A percentile compares a stretch with the other conserved stretches of the same genome.
Conservation (phyloP, 2,888 invertebrate genomes). For the Tetragonisca angustula region DNA sequence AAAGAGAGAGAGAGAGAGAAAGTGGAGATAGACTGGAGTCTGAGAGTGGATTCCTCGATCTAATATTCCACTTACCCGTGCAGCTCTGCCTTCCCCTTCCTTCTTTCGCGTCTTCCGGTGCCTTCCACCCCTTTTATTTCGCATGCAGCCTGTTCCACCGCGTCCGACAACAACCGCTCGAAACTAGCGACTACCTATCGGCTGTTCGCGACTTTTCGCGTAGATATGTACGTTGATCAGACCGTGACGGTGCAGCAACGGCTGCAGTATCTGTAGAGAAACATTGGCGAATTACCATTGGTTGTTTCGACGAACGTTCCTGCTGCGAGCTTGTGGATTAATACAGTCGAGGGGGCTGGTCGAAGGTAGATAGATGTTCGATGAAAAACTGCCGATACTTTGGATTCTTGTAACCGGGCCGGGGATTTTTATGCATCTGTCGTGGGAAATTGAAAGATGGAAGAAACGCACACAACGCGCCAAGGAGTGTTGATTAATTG, state of each 20-base stretch:
- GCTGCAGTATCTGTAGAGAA: not conserved
- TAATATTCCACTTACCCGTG: slow-evolving; percentile 25
- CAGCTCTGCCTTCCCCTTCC: not conserved
- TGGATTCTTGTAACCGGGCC: too few relatives aligned
- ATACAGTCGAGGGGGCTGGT: too few relatives aligned
- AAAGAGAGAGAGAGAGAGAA: not conserved
- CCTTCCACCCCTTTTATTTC: slow-evolving; percentile 46
- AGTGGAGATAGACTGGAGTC: slow-evolving; percentile 7
- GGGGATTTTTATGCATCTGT: too few relatives aligned
- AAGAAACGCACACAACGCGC: too few relatives aligned
- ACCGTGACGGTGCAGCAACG: not conserved
- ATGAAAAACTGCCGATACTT: too few relatives aligned
- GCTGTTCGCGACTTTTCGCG: slow-evolving; percentile 18
- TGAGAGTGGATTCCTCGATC: slow-evolving; percentile 19
- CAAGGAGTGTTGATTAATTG: too few relatives aligned
- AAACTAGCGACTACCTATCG: slow-evolving; percentile 12
- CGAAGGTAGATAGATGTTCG: too few relatives aligned
- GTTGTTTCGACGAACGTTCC: too few relatives aligned
- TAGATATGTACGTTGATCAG: not conserved
- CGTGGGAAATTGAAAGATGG: too few relatives aligned
- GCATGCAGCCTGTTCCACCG: slow-evolving; percentile 33
- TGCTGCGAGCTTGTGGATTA: too few relatives aligned
- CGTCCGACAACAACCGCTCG: slow-evolving; percentile 15
- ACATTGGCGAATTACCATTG: not conserved
- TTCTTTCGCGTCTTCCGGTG: slow-evolving; percentile 31